Percentiles rank a stretch among this genome's conserved stretches.
Evolutionary conservation across 2,797 vertebrate genomes (phyloP).

Genomic region (Anolis apletophallus): DNA sequence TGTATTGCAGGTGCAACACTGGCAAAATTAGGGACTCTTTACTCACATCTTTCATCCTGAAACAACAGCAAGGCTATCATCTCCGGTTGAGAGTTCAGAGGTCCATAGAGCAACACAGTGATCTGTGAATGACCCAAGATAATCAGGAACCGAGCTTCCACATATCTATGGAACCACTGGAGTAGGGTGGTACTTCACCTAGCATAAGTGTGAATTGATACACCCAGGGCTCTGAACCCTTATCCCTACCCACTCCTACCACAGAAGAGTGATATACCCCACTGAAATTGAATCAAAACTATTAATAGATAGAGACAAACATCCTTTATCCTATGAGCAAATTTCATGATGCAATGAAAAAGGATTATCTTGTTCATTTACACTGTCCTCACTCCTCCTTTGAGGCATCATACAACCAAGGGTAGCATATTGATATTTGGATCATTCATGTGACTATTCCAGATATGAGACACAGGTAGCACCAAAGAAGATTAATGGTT

Average conservation of each 20-base stretch:
- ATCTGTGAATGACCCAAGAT: conserved; percentile 41
- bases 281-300: background rate
- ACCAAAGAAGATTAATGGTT: background rate
- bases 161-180: conserved; percentile 21
- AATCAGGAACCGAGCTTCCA: conserved; percentile 27
- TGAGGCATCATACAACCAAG: background rate
- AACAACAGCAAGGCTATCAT: conserved; percentile 41
- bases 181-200: background rate
- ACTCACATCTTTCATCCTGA: conserved; percentile 38
- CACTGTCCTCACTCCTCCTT: background rate
- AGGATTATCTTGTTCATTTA: background rate
- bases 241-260: background rate
- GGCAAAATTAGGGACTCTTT: conserved; percentile 38
- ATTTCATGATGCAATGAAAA: background rate
- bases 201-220: background rate
- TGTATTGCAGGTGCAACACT: conserved; percentile 33
- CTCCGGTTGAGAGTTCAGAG: conserved; percentile 31
- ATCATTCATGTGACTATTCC: background rate
- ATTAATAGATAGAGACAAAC: background rate
- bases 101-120: conserved; percentile 43
- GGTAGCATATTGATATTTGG: background rate
- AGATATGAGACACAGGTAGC: background rate
- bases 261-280: background rate
- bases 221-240: background rate
- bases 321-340: background rate